phyloP scores from a whole-genome alignment of 2,113 vertebrate genomes.

The Pantherophis guttatus region DNA sequence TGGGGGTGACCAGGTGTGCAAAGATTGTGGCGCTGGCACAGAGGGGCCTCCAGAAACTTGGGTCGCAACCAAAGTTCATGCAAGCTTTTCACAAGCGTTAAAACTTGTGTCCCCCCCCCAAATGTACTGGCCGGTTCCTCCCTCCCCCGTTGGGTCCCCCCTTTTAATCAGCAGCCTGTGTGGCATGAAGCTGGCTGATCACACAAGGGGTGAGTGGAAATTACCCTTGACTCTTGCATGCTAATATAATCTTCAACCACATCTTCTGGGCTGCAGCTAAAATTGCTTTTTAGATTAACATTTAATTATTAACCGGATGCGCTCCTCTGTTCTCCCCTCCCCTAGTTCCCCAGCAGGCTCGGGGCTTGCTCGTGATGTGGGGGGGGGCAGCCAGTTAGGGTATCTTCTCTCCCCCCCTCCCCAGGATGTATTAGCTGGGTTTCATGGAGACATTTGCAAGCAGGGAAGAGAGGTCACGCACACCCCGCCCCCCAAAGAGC shows the following conservation, averaged over 20 bases:
- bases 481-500: neutral
- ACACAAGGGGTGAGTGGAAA: constrained; percentile 84
- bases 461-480: fast-evolving
- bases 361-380: constrained; percentile 68
- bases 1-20: neutral
- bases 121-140: neutral
- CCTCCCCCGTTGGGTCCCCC: constrained; percentile 24
- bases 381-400: constrained; percentile 46
- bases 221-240: constrained; percentile 92
- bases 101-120: neutral
- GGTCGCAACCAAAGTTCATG: neutral
- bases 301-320: constrained; percentile 96
- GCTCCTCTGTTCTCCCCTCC: neutral
- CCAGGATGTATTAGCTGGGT: constrained; percentile 9
- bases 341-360: constrained; percentile 71
- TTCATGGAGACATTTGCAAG: constrained; percentile 26
- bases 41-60: neutral
- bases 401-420: constrained; percentile 5
- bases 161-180: constrained; percentile 67
- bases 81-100: neutral
- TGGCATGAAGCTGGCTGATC: constrained; percentile 72
- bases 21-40: neutral
- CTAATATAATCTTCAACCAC: constrained; percentile 98
- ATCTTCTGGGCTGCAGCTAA: constrained; percentile 87
- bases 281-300: constrained; percentile 99